Evolutionary conservation across 1,140 invertebrate species (phyloP), one percentile per base, ranked within the genome.

Genomic region (Pachypsylla venusta): DNA sequence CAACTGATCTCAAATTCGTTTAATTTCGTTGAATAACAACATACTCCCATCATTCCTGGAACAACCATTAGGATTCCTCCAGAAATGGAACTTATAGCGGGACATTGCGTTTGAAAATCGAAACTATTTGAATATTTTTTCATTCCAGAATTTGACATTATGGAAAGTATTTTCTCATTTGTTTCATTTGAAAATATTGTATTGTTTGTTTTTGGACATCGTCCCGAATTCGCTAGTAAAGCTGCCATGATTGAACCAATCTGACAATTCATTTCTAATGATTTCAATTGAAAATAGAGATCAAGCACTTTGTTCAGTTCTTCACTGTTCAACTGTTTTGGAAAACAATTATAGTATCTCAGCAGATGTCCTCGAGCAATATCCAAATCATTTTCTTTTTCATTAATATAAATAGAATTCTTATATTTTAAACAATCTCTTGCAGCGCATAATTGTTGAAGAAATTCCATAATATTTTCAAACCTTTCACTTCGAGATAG

Each of bases 141-240:
- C 80, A 82, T 83, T 77, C 76, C 58, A 68, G 81, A 83, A 1
- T 77, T 79, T 68, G 82, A 78, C 82, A 84, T 84, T 7, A 84
- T 68, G 19, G 66, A 68, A 4, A 69, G 59, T 0, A 69, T 67
- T 53, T 69, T 67, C 16, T 72, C 57, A 12, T 75, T 71, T 5
- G 73, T 66, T 19, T 73, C 70, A 1, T 71, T 67, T 35, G 70
- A 71, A 35, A 80, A 65, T 1, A 81, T 75, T 60, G 74, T 71
- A 60, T 84, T 77, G 1, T 75, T 76, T 2, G 79, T 83, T 13
- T 79, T 75, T 2, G 82, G 83, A 66, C 80, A 82, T 27, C 82
- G 77, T 0, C 82, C 83, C 5, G 81, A 81, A 67, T 85, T 85
- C 19, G 82, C 82, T 27, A 85, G 64, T 1, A 81, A 83, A 1